Percentiles rank a stretch among this genome's conserved stretches.
These are phyloP conservation scores for Caenorhabditis sulstoni DNA, from an alignment of 2,888 invertebrate genomes.

Conservation along the genomic window DNA sequence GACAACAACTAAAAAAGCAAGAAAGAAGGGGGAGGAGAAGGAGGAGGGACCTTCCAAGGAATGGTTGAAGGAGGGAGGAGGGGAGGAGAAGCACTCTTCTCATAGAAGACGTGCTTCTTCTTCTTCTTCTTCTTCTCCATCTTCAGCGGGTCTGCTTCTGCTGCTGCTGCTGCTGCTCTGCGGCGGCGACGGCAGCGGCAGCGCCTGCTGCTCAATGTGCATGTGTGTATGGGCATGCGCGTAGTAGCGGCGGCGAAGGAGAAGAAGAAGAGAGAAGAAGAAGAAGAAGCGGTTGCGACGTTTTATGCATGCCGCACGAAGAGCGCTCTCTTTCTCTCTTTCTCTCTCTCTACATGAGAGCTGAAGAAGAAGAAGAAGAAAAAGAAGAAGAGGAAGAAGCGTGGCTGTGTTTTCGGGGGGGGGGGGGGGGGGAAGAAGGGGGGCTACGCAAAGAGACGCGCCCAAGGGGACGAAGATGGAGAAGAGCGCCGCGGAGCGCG, in stretches of 20 bases:
- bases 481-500: not conserved
- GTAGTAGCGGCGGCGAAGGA: not conserved
- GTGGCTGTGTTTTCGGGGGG: not conserved
- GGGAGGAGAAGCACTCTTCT: slow-evolving; percentile 11
- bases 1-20: slow-evolving; percentile 22
- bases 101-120: not conserved
- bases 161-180: not conserved
- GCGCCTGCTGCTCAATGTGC: not conserved
- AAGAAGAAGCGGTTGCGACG: slow-evolving; percentile 6
- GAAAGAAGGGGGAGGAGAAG: slow-evolving; percentile 3
- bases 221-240: slow-evolving; percentile 7
- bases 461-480: slow-evolving; percentile 2
- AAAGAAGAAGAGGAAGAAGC: slow-evolving; percentile 8
- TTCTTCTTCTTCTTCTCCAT: not conserved
- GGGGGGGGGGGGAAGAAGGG: not conserved
- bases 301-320: slow-evolving; percentile 10
- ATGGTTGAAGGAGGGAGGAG: not conserved
- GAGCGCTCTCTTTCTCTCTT: slow-evolving; percentile 3
- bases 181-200: not conserved
- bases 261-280: not conserved
- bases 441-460: not conserved
- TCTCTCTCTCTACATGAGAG: slow-evolving; percentile 1
- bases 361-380: not conserved
- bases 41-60: slow-evolving; percentile 10
- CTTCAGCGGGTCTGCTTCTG: not conserved